These are phyloP conservation scores for Enteromius afrohamiltoni DNA, from an alignment of 2,797 vertebrate species.

Conservation along the genomic window DNA sequence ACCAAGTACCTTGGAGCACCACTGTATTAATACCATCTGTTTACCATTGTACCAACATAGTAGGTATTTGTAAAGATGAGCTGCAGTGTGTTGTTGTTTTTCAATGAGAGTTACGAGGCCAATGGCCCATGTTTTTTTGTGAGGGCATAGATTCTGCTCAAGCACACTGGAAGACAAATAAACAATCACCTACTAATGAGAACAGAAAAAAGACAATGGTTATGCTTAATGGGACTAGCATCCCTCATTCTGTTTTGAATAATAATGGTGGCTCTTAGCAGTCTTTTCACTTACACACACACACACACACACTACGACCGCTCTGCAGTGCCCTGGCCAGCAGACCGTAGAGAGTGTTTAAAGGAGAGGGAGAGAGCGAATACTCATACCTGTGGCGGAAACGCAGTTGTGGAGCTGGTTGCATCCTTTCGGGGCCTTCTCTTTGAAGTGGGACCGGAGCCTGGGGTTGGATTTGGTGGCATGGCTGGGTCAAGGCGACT, in stretches of 20 bases:
- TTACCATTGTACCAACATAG: background rate
- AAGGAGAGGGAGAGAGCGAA: background rate
- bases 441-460: slow-evolving; percentile 44
- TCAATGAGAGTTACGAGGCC: slow-evolving; percentile 20
- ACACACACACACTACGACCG: background rate
- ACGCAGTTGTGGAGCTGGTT: slow-evolving; percentile 58
- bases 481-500: slow-evolving; percentile 60
- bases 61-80: slow-evolving; percentile 1
- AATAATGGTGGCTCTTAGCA: background rate
- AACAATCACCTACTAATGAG: background rate
- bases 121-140: background rate
- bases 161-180: background rate
- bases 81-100: slow-evolving; percentile 33
- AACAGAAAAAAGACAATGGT: background rate
- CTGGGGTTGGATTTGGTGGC: slow-evolving; percentile 58
- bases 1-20: background rate
- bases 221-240: background rate
- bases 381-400: slow-evolving; percentile 56
- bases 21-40: background rate
- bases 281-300: slow-evolving; percentile 15
- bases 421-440: slow-evolving; percentile 18
- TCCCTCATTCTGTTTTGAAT: background rate
- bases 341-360: slow-evolving; percentile 4
- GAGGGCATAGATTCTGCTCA: slow-evolving; percentile 1
- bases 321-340: slow-evolving; percentile 42